Base-by-base conservation (phyloP, 2,888 invertebrate genomes). In the Junonia oenone region DNA sequence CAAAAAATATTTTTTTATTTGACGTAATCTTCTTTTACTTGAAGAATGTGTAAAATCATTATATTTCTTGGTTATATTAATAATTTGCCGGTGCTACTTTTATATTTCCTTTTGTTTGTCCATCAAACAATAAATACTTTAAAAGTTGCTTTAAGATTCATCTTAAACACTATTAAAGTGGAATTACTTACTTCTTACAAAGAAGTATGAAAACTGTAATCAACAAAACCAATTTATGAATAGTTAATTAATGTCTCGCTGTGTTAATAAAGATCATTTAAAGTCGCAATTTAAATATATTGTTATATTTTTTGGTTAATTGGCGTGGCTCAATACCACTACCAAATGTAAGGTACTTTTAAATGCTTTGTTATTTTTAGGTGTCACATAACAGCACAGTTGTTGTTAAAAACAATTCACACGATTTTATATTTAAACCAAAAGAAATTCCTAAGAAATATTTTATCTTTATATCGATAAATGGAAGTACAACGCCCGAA, bases 371-470 rank as follows among this genome's bases (percentile, higher is more conserved):
- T 27, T 45, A 1, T 52, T 78, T 76, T 22, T 69, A 83, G 83
- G 63, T 67, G 45, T 71, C 72, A 0, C 67, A 71, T 31, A 65
- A 72, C 9, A 62, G 64, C 1, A 72, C 64, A 6, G 58, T 79
- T 15, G 61, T 63, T 13, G 68, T 64, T 0, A 68, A 19, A 58
- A 69, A 72, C 2, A 64, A 72, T 11, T 71, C 69, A 55, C 69
- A 66, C 6, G 64, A 73, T 45, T 67, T 80, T n/a, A 58, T 70
- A 5, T 69, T 85, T n/a, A 69, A 65, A 33, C 75, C 75, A 2
- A 60, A 53, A 1, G 66, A 64, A 1, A 64, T 79, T 29, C 80
- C 80, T 2, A 50, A 68, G 2, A 58, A 58, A n/a, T 86, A 75
- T 51, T 56, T 63, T n/a, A 86, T 88, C 51, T 73, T 73, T 55